Conservation (phyloP, 2,888 invertebrate genomes). For the Dicranocentrus wangi region DNA sequence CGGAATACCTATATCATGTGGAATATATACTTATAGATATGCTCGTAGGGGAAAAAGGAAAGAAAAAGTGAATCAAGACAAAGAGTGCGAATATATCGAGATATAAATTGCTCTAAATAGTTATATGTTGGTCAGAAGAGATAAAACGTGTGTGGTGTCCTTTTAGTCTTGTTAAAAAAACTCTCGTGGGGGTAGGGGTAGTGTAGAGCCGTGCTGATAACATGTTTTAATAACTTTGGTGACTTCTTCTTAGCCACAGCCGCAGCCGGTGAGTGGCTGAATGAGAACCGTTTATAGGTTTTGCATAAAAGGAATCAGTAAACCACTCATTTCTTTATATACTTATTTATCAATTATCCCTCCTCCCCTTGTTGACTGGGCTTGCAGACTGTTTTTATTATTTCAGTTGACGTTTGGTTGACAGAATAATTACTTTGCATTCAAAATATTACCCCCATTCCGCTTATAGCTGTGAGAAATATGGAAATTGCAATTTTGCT, state of each 20-base stretch:
- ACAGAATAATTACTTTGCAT: conserved; percentile 44
- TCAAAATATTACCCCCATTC: not conserved
- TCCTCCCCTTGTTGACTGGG: conserved; percentile 40
- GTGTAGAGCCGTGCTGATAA: no score
- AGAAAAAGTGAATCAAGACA: conserved; percentile 1
- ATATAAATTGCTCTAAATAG: conserved; percentile 21
- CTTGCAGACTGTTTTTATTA: conserved; percentile 2
- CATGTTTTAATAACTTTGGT: not conserved
- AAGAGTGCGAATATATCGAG: conserved; percentile 15
- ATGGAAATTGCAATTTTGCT: conserved; percentile 43
- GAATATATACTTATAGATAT: not conserved
- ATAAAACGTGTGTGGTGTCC: no score
- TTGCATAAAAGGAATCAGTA: conserved; percentile 16
- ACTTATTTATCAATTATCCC: no score
- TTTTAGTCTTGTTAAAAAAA: no score
- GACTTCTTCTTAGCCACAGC: not conserved
- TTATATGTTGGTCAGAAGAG: conserved; percentile 48
- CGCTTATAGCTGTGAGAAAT: conserved; percentile 28
- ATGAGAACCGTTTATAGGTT: conserved; percentile 17
- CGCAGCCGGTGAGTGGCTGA: no score
- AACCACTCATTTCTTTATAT: no score
- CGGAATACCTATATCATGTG: not conserved
- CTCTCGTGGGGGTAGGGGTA: no score
- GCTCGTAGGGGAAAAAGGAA: conserved; percentile 35
- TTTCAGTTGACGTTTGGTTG: conserved; percentile 43